These are phyloP conservation scores for Microtus oregoni DNA, from an alignment of 2,113 vertebrate species.

Conservation along the genomic window DNA sequence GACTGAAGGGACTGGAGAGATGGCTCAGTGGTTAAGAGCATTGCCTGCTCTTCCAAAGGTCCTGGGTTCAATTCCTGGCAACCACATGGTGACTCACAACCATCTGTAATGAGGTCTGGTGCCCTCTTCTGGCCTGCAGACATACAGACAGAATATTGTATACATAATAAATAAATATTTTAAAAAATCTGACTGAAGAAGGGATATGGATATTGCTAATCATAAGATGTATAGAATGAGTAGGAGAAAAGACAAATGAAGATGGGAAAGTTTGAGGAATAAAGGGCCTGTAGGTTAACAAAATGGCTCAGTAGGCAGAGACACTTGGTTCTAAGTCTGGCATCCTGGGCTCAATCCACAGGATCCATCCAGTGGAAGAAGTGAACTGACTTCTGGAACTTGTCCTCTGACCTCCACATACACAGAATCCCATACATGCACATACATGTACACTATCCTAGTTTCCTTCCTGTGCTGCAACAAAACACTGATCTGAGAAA, in stretches of 20 bases:
- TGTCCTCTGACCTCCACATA: too few species aligned
- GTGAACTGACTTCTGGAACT: not conserved
- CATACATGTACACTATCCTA: not conserved
- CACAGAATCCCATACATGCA: not conserved
- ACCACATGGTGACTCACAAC: too few species aligned
- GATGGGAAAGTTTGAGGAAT: not conserved
- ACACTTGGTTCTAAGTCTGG: not conserved
- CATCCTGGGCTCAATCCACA: too few species aligned
- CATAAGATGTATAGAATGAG: not conserved
- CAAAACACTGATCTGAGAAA: not conserved
- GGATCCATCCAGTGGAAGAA: not conserved
- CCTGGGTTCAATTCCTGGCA: too few species aligned
- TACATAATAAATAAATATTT: too few species aligned
- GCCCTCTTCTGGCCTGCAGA: too few species aligned
- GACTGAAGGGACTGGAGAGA: too few species aligned
- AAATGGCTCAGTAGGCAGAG: not conserved
- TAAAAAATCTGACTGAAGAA: not conserved
- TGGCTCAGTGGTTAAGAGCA: too few species aligned
- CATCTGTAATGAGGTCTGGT: too few species aligned
- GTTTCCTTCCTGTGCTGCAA: not conserved
- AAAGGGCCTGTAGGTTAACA: not conserved
- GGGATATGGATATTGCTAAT: not conserved
- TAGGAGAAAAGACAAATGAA: not conserved
- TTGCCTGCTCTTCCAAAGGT: too few species aligned
- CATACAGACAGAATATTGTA: too few species aligned